Percentiles rank a stretch among this genome's conserved stretches.
phyloP scores from a whole-genome alignment of 2,113 vertebrate genomes.

The Tragelaphus imberbis region DNA sequence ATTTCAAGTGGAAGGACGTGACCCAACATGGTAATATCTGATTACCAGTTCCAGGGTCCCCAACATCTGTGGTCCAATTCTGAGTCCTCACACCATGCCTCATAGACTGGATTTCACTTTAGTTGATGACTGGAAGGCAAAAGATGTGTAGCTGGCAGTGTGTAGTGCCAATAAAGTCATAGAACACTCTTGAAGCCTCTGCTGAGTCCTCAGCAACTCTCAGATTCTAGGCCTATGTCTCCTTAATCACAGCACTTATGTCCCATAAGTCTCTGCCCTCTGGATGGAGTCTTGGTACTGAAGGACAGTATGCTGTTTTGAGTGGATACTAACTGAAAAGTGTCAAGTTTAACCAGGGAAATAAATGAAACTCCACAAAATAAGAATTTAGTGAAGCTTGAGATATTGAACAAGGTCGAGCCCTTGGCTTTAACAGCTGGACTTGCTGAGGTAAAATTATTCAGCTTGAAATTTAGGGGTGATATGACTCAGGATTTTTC shows the following conservation, averaged over 20 bases:
- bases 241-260: not conserved
- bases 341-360: conserved; percentile 33
- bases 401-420: conserved; percentile 23
- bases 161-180: not conserved
- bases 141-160: not conserved
- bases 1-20: not conserved
- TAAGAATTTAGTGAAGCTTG: conserved; percentile 38
- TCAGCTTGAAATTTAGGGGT: conserved; percentile 26
- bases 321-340: conserved; percentile 36
- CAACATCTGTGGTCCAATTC: not conserved
- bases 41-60: not conserved
- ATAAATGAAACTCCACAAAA: conserved; percentile 49
- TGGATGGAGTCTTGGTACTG: not conserved
- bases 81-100: not conserved
- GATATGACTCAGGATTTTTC: conserved; percentile 4
- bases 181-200: not conserved
- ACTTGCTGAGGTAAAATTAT: conserved; percentile 35
- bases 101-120: not conserved
- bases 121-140: not conserved
- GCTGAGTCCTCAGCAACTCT: not conserved
- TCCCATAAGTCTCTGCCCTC: not conserved
- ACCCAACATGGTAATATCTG: not conserved
- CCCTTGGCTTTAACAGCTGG: not conserved
- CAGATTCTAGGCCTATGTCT: not conserved
- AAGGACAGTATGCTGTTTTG: conserved; percentile 43